A percentile compares a stretch with the other conserved stretches of the same genome.
phyloP scores from a whole-genome alignment of 2,888 invertebrate species.

The Chromoteleia sp. region DNA sequence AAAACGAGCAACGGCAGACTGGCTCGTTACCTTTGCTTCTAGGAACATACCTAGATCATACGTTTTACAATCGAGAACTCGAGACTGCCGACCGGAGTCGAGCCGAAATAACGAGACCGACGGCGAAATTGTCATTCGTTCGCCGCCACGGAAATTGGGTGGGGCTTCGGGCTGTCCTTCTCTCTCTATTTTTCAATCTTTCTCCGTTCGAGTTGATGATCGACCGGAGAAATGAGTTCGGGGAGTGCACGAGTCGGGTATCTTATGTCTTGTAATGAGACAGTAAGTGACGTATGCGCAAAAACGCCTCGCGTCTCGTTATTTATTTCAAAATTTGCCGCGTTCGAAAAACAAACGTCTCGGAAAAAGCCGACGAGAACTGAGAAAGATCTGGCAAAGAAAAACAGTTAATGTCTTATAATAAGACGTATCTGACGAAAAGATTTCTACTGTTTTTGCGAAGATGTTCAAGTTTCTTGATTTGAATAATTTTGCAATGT shows the following conservation, averaged over 20 bases:
- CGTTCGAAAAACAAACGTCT: too few species aligned
- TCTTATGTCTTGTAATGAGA: constrained; percentile 52
- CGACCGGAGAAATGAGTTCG: constrained; percentile 46
- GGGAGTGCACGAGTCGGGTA: not conserved
- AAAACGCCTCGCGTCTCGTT: constrained; percentile 10
- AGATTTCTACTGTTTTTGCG: too few species aligned
- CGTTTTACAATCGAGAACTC: constrained; percentile 54
- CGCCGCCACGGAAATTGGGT: constrained; percentile 45
- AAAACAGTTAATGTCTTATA: too few species aligned
- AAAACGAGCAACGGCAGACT: constrained; percentile 72
- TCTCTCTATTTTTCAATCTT: constrained; percentile 4
- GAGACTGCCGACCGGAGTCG: constrained; percentile 12
- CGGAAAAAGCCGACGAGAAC: too few species aligned
- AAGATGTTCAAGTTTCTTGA: too few species aligned
- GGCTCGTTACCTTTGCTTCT: constrained; percentile 78
- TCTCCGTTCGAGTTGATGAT: constrained; percentile 12
- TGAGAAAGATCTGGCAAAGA: too few species aligned
- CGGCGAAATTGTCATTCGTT: constrained; percentile 50
- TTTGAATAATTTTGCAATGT: too few species aligned
- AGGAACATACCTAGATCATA: constrained; percentile 77
- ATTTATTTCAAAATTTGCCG: not conserved
- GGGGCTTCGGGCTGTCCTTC: constrained; percentile 13
- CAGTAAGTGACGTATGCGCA: constrained; percentile 17
- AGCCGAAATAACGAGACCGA: constrained; percentile 7
- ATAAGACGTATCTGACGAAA: too few species aligned